Conservation (phyloP, 2,888 invertebrate genomes). For the Vesta saturnalis region DNA sequence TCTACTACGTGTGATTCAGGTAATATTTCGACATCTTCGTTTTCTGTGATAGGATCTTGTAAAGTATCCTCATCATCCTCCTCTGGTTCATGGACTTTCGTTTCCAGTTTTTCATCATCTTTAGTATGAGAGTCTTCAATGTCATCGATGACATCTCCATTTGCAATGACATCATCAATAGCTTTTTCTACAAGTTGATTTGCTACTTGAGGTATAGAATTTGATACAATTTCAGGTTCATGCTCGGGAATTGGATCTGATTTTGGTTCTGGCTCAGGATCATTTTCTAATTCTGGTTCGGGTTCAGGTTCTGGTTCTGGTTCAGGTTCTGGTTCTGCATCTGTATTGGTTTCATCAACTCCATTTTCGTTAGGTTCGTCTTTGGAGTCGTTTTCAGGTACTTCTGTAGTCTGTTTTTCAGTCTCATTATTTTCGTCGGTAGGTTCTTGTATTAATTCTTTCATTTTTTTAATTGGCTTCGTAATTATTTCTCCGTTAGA, state of each 20-base stretch:
- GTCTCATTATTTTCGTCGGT: constrained; percentile 27
- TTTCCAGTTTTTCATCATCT: not conserved
- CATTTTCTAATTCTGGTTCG: constrained; percentile 43
- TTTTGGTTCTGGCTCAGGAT: constrained; percentile 25
- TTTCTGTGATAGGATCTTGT: constrained; percentile 34
- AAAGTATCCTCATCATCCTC: not conserved
- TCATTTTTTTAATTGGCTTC: constrained; percentile 33
- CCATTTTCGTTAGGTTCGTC: constrained; percentile 36
- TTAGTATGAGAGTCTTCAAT: not conserved
- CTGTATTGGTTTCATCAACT: constrained; percentile 32
- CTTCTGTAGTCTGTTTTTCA: constrained; percentile 32
- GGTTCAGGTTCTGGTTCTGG: constrained; percentile 34
- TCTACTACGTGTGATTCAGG: not conserved
- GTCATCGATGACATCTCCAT: constrained; percentile 39
- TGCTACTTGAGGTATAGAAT: not conserved
- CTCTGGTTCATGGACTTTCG: not conserved
- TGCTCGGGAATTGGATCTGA: constrained; percentile 6
- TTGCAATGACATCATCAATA: constrained; percentile 17
- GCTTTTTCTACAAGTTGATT: not conserved
- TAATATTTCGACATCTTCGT: constrained; percentile 8
- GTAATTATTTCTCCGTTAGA: constrained; percentile 25
- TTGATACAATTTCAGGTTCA: not conserved
- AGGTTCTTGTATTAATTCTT: constrained; percentile 30
- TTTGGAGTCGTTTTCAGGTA: constrained; percentile 38
- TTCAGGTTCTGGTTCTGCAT: constrained; percentile 37